Percentiles rank a stretch among this genome's conserved stretches.
Evolutionary conservation across 2,888 invertebrate species (phyloP).

Genomic region (Platycnemis pennipes): DNA sequence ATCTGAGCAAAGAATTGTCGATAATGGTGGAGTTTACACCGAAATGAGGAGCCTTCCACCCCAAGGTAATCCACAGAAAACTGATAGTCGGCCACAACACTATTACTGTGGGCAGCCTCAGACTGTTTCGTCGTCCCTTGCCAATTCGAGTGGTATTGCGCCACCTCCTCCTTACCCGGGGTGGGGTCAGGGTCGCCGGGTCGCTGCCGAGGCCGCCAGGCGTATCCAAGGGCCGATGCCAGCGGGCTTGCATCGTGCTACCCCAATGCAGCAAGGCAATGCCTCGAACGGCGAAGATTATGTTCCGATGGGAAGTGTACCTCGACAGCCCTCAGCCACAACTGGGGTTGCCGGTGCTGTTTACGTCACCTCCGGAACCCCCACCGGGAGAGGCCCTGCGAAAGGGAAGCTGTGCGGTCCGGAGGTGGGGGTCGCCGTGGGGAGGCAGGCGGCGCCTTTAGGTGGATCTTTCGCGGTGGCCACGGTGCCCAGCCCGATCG

Average conservation of each 20-base stretch:
- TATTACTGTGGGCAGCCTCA: conserved; percentile 34
- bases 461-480: conserved; percentile 47
- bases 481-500: conserved; percentile 57
- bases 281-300: conserved; percentile 66
- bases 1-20: conserved; percentile 35
- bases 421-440: conserved; percentile 49
- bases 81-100: conserved; percentile 17
- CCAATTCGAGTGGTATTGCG: conserved; percentile 64
- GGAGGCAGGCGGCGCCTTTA: conserved; percentile 34
- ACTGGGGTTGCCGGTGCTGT: conserved; percentile 60
- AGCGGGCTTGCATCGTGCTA: conserved; percentile 55
- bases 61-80: conserved; percentile 13
- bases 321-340: conserved; percentile 11
- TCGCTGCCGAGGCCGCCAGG: conserved; percentile 47
- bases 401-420: conserved; percentile 23
- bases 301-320: conserved; percentile 58
- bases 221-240: conserved; percentile 56
- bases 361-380: conserved; percentile 60
- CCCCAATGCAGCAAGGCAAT: conserved; percentile 61
- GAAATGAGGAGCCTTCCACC: conserved; percentile 39
- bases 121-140: neutral
- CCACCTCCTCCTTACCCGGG: conserved; percentile 74
- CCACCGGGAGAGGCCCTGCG: conserved; percentile 40
- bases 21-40: conserved; percentile 53
- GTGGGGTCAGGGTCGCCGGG: conserved; percentile 42